A percentile compares a stretch with the other conserved stretches of the same genome.
These are phyloP conservation scores for Rhizomys pruinosus DNA, from an alignment of 2,113 vertebrate genomes.

Conservation along the genomic window DNA sequence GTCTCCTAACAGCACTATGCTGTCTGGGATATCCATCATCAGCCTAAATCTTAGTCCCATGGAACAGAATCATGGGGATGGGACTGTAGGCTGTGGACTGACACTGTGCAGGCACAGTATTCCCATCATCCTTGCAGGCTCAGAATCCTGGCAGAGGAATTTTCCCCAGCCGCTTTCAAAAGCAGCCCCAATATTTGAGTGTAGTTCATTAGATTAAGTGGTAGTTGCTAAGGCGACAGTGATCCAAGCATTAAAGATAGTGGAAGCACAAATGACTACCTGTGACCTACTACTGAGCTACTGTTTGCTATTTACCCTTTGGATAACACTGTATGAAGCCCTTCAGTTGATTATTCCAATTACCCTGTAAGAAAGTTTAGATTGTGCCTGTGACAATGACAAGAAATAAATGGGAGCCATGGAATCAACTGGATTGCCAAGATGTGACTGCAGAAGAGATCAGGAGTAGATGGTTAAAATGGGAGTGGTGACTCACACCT, in stretches of 20 bases:
- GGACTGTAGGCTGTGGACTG: fast-evolving
- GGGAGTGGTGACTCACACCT: too few relatives aligned
- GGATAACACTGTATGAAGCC: neutral
- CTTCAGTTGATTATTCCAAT: neutral
- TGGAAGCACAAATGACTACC: neutral
- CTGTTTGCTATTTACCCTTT: neutral
- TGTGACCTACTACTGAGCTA: neutral
- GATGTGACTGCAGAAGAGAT: neutral
- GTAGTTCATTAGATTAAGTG: neutral
- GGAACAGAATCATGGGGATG: too few relatives aligned
- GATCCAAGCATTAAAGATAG: neutral
- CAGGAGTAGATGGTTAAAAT: neutral
- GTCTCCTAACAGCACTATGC: neutral
- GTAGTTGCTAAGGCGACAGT: neutral
- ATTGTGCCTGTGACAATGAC: neutral
- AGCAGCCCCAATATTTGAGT: neutral
- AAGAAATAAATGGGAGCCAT: neutral
- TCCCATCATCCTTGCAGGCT: neutral
- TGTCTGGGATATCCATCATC: too few relatives aligned
- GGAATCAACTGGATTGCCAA: neutral
- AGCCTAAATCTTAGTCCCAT: too few relatives aligned
- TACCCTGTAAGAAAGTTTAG: neutral
- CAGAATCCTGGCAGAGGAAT: neutral
- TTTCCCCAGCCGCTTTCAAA: neutral
- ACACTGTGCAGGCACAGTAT: neutral